Evolutionary conservation across 2,888 invertebrate genomes (phyloP).

Genomic region (Phyllotreta cruciferae): DNA sequence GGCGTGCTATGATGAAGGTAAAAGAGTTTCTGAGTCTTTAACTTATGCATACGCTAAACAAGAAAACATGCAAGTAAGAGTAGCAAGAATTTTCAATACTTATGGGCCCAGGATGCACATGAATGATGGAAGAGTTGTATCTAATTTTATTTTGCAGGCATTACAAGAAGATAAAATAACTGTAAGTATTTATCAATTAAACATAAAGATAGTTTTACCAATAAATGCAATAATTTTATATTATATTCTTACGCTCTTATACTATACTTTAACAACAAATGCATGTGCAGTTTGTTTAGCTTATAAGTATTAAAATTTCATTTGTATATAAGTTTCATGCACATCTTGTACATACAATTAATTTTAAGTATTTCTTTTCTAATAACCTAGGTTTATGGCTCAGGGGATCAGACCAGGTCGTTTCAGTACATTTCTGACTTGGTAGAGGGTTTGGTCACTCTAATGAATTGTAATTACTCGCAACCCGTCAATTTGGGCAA

Average conservation of each 20-base stretch:
- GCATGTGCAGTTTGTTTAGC: no score
- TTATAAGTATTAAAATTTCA: background rate
- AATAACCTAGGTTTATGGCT: conserved; percentile 74
- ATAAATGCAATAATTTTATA: conserved; percentile 1
- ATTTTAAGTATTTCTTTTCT: conserved; percentile 11
- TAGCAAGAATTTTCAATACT: conserved; percentile 98
- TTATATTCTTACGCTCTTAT: conserved; percentile 3
- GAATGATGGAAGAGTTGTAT: conserved; percentile 97
- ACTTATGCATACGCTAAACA: conserved; percentile 97
- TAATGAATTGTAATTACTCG: conserved; percentile 95
- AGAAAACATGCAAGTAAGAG: conserved; percentile 92
- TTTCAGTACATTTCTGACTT: conserved; percentile 98
- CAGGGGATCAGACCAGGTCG: conserved; percentile 90
- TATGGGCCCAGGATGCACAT: conserved; percentile 99
- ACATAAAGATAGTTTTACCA: no score
- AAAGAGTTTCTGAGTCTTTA: conserved; percentile 95
- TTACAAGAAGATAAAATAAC: conserved; percentile 94
- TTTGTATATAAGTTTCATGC: no score
- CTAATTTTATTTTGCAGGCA: conserved; percentile 97
- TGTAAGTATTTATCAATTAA: conserved; percentile 61
- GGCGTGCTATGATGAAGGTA: conserved; percentile 99
- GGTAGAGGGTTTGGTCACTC: conserved; percentile 88
- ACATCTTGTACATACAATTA: background rate
- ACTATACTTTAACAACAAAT: background rate
- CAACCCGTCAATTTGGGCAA: conserved; percentile 96